Conservation (phyloP, 2,797 vertebrate species). For the Picus viridis region DNA sequence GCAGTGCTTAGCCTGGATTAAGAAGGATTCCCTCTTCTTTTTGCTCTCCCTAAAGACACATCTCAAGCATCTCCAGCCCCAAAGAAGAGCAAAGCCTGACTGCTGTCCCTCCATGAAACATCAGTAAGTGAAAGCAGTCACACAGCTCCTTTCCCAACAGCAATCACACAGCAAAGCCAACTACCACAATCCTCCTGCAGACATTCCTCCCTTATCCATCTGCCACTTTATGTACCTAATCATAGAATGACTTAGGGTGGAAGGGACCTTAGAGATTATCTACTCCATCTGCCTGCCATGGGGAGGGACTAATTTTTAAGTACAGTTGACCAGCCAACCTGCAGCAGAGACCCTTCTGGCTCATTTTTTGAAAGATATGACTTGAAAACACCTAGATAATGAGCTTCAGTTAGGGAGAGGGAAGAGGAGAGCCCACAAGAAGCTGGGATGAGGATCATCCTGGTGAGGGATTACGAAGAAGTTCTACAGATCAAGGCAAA, state of each 20-base stretch:
- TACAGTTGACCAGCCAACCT: too few species aligned
- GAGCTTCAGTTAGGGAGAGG: background rate
- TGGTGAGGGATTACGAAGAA: background rate
- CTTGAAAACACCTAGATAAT: background rate
- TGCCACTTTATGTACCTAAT: accelerated
- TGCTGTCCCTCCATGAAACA: accelerated
- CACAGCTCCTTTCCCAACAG: background rate
- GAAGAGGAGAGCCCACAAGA: background rate
- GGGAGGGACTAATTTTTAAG: background rate
- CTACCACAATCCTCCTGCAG: accelerated
- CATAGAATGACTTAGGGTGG: too few species aligned
- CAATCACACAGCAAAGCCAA: background rate
- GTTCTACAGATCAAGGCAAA: background rate
- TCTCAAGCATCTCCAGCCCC: accelerated
- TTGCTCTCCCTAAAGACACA: background rate
- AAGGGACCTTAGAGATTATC: too few species aligned
- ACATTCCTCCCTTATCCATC: background rate
- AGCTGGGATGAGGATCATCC: too few species aligned
- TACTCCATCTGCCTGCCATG: too few species aligned
- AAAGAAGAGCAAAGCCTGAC: background rate
- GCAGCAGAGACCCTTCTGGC: background rate
- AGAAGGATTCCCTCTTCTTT: background rate
- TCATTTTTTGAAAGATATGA: background rate
- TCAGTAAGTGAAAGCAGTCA: background rate
- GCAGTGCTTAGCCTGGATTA: background rate